Evolutionary conservation across 2,113 vertebrate species (phyloP).

Genomic region (Amphiprion ocellaris): DNA sequence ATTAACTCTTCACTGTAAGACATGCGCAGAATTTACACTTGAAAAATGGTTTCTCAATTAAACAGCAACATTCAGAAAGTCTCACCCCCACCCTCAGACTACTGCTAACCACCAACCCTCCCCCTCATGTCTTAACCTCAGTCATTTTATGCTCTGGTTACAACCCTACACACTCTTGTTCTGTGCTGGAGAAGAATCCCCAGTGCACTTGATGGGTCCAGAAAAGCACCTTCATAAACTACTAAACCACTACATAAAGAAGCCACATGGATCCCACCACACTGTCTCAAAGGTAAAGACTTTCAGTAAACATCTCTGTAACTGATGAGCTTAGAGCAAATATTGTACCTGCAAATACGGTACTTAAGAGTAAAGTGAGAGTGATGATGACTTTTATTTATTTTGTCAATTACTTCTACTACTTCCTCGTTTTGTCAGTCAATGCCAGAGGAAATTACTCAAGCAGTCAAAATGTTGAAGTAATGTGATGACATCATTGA

Average conservation of each 20-base stretch:
- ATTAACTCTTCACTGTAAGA: no score
- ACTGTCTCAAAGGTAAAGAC: no score
- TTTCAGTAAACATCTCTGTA: not conserved
- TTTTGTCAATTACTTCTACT: not conserved
- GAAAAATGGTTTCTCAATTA: not conserved
- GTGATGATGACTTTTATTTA: not conserved
- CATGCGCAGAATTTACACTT: no score
- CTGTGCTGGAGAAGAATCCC: not conserved
- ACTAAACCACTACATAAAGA: slow-evolving; percentile 1
- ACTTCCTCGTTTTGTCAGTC: not conserved
- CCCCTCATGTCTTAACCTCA: not conserved
- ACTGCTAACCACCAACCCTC: not conserved
- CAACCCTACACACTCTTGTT: not conserved
- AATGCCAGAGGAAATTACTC: not conserved
- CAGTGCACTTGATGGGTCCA: not conserved
- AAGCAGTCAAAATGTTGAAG: no score
- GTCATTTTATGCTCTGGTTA: slow-evolving; percentile 1
- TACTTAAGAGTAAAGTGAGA: not conserved
- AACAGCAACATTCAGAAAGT: not conserved
- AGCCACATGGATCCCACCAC: no score
- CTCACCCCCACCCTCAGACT: not conserved
- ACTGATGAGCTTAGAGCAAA: not conserved
- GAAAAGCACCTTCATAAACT: not conserved
- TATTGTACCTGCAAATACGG: not conserved
- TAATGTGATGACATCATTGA: no score